These are phyloP conservation scores for Pseudochaenichthys georgianus DNA, from an alignment of 2,797 vertebrate species.

Conservation along the genomic window DNA sequence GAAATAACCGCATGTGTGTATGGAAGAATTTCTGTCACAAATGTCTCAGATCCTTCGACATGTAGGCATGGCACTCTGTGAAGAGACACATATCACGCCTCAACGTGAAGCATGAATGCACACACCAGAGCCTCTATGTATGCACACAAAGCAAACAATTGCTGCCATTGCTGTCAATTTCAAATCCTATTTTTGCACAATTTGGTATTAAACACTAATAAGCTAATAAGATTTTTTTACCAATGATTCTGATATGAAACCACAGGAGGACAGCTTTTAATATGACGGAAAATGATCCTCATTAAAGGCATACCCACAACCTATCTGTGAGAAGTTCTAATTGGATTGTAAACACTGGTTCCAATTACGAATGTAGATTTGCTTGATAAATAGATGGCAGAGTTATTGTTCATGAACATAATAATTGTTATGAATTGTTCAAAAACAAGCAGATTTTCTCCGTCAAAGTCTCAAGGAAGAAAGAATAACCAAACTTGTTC, in stretches of 20 bases:
- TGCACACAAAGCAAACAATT: slow-evolving; percentile 30
- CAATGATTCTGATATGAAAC: slow-evolving; percentile 11
- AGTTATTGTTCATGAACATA: slow-evolving; percentile 22
- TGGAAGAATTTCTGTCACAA: slow-evolving; percentile 58
- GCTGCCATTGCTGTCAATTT: slow-evolving; percentile 34
- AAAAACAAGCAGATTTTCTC: neutral
- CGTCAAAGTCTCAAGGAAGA: neutral
- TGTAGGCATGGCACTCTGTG: slow-evolving; percentile 27
- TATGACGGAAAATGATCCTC: slow-evolving; percentile 15
- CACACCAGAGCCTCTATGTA: slow-evolving; percentile 16
- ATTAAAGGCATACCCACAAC: slow-evolving; percentile 25
- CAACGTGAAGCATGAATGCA: slow-evolving; percentile 20
- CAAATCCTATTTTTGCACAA: slow-evolving; percentile 9
- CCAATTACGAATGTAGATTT: slow-evolving; percentile 35
- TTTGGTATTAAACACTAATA: slow-evolving; percentile 25
- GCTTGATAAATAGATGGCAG: slow-evolving; percentile 17
- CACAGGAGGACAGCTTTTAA: neutral
- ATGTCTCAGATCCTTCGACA: slow-evolving; percentile 63
- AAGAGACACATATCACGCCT: slow-evolving; percentile 36
- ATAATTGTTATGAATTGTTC: slow-evolving; percentile 19
- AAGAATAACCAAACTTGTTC: neutral
- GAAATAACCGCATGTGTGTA: slow-evolving; percentile 49
- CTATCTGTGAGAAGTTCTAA: slow-evolving; percentile 37
- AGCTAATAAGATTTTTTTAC: slow-evolving; percentile 17
- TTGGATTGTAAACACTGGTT: slow-evolving; percentile 42